Evolutionary conservation across 1,140 invertebrate species (phyloP).

Genomic region (Telenomus remus): DNA sequence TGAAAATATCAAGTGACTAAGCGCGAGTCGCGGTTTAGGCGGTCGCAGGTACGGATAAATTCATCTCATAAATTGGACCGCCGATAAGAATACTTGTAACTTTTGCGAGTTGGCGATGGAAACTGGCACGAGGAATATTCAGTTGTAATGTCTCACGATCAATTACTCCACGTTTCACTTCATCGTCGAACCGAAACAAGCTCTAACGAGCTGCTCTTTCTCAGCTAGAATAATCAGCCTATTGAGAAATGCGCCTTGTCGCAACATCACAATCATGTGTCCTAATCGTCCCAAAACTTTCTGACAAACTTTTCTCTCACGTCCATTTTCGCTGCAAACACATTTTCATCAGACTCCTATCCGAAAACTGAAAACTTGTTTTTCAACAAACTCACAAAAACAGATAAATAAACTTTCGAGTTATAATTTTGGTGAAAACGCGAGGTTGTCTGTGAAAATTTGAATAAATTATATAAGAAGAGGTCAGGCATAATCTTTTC

Average conservation of each 20-base stretch:
- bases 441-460: no score
- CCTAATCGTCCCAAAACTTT: neutral
- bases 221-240: constrained; percentile 42
- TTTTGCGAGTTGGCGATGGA: constrained; percentile 28
- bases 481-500: constrained; percentile 7
- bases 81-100: constrained; percentile 46
- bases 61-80: constrained; percentile 46
- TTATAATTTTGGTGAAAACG: no score
- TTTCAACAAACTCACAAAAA: no score
- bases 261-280: constrained; percentile 9
- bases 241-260: constrained; percentile 52
- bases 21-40: constrained; percentile 15
- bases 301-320: neutral
- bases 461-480: constrained; percentile 6
- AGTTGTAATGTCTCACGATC: constrained; percentile 38
- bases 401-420: no score
- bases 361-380: no score
- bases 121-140: constrained; percentile 49
- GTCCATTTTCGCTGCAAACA: no score
- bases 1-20: constrained; percentile 34
- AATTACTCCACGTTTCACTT: constrained; percentile 44
- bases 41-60: constrained; percentile 26
- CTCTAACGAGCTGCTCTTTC: constrained; percentile 35
- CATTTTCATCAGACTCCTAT: no score
- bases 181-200: constrained; percentile 45